Evolutionary conservation across 2,797 vertebrate species (phyloP), one percentile per base, ranked within the genome.

Genomic region (Sebastes hopkinsi): DNA sequence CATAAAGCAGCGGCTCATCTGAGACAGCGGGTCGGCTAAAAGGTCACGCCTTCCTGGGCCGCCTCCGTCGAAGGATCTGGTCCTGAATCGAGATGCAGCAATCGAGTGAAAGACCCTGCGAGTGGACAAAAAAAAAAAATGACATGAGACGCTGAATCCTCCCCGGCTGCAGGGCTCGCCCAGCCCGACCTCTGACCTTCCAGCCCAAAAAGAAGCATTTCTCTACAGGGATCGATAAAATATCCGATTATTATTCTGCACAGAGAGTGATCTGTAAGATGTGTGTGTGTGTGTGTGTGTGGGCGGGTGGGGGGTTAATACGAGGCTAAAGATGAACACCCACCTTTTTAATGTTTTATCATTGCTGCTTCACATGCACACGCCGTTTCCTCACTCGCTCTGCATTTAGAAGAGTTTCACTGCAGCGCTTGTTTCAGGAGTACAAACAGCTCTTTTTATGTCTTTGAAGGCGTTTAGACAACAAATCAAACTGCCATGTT

Each of bases 231-330:
- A 79, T 76, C 46, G 18, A 84, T 77, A 74, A 73, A 81, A 65
- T 18, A 3, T 60, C 54, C 0, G 50, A 82, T 87, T 86, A 67
- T 80, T 79, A 86, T 84, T 80, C 83, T 69, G 81, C 30, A 11
- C 67, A 27, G 62, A 55, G 64, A 1, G 50, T 11, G 68, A 67
- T 1, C 10, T 14, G 67, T 36, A 38, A 38, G 62, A 52, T 73
- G n/a, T 5, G 74, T 55, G 16, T 23, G 38, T 10, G 29, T 13
- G 36, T 42, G 38, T 42, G 38, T 42, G 14, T 42, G 38, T 42
- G 38, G 6, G 77, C 27, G 27, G 5, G 27, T 5, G 8, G 5
- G 27, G 16, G 30, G 5, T 50, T 50, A 50, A 50, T n/a, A 50
- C 46, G 20, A 38, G 67, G 3, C 1, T 50, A 50, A 50, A n/a